phyloP scores from a whole-genome alignment of 53 echinoderm and acorn worm genomes.

The Henricia sp. region DNA sequence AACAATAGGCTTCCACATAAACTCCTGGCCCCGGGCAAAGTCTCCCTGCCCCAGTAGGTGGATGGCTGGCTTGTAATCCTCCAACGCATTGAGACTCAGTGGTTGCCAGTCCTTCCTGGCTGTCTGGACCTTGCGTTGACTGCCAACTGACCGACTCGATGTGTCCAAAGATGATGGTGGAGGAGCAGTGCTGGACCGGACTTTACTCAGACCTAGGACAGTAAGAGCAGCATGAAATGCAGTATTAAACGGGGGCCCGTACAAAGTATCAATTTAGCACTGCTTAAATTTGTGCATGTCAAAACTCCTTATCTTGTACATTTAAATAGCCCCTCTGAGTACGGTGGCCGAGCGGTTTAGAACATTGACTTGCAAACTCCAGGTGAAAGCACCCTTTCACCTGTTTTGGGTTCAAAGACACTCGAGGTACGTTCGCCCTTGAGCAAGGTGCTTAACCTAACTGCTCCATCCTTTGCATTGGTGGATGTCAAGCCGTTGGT shows the following conservation, averaged over 20 bases:
- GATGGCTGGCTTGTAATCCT: conserved; percentile 84
- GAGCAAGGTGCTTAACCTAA: too few relatives aligned
- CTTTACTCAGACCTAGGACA: neutral
- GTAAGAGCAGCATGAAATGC: neutral
- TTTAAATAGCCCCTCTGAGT: too few relatives aligned
- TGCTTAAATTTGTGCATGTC: too few relatives aligned
- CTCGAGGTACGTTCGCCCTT: too few relatives aligned
- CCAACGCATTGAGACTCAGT: conserved; percentile 83
- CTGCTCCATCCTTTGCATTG: too few relatives aligned
- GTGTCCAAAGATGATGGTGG: conserved; percentile 25
- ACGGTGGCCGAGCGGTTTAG: too few relatives aligned
- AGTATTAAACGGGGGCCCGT: neutral
- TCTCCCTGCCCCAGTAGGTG: conserved; percentile 65
- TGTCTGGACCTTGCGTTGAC: conserved; percentile 10
- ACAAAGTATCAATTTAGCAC: too few relatives aligned
- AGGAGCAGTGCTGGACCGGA: conserved; percentile 71
- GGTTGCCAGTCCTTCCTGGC: conserved; percentile 75
- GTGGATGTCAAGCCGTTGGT: too few relatives aligned
- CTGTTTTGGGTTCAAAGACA: too few relatives aligned
- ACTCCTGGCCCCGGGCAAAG: conserved; percentile 80
- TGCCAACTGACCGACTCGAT: conserved; percentile 25
- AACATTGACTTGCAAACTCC: too few relatives aligned
- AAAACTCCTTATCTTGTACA: too few relatives aligned
- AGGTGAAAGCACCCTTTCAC: too few relatives aligned
- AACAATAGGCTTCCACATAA: conserved; percentile 92